These are phyloP conservation scores for Daktulosphaira vitifoliae DNA, from an alignment of 1,140 invertebrate genomes.

Conservation along the genomic window DNA sequence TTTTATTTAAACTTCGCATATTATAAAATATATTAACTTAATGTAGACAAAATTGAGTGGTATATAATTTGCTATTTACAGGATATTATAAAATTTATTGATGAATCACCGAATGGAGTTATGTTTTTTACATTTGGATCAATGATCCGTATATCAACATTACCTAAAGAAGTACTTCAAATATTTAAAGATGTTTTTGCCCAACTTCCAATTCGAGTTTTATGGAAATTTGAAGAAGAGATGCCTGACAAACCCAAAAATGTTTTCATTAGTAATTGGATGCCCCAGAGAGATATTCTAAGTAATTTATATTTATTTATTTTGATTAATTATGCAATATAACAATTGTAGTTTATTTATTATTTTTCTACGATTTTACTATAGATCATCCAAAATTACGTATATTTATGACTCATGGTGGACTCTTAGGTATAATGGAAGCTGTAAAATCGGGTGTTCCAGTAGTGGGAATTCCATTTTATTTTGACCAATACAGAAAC, in stretches of 20 bases:
- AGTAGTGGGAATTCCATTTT: slow-evolving; percentile 58
- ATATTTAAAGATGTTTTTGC: slow-evolving; percentile 53
- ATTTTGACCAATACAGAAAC: slow-evolving; percentile 52
- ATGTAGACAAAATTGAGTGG: no score
- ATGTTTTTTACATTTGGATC: slow-evolving; percentile 63
- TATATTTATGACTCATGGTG: slow-evolving; percentile 63
- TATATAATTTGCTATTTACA: slow-evolving; percentile 35
- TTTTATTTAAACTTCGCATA: no score
- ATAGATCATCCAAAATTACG: slow-evolving; percentile 56
- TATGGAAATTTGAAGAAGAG: slow-evolving; percentile 58
- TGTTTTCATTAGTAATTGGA: slow-evolving; percentile 52
- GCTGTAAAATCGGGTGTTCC: slow-evolving; percentile 62
- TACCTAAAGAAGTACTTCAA: slow-evolving; percentile 51
- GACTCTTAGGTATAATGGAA: slow-evolving; percentile 59
- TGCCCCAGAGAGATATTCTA: slow-evolving; percentile 54
- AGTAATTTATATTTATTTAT: slow-evolving; percentile 40
- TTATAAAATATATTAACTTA: no score
- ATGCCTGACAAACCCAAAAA: slow-evolving; percentile 47
- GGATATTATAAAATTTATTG: slow-evolving; percentile 53
- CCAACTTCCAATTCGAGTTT: slow-evolving; percentile 49
- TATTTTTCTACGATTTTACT: no score
- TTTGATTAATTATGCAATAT: no score
- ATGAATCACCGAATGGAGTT: slow-evolving; percentile 51
- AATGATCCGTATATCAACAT: slow-evolving; percentile 39
- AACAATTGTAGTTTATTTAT: no score